Base-by-base conservation (phyloP, 2,888 invertebrate genomes). In the Herminia tarsipennalis region DNA sequence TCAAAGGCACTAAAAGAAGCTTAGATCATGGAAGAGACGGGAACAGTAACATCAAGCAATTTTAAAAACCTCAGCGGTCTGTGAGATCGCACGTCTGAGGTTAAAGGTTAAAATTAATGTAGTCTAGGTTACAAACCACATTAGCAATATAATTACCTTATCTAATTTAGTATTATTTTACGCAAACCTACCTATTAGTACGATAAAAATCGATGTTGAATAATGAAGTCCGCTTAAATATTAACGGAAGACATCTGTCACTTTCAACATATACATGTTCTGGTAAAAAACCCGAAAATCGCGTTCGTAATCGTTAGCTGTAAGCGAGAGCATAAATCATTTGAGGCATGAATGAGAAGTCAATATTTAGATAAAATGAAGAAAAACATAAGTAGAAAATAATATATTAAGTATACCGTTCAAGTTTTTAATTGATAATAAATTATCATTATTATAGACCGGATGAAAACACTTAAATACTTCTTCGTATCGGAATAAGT, bases 311-410 rank as follows among this genome's bases (percentile, higher is more conserved):
- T 47, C 28, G 22, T 35, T 46, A 56, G 39, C 27, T 29, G 40
- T 27, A 47, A 46, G 46, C 37, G 45, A 29, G 27, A 13, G 33
- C 25, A 47, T 55, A 45, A 58, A 55, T 52, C 29, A 62, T 36
- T 34, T 25, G 28, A 42, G 39, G 30, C 33, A 48, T 56, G 47
- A 58, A 58, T 62, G 38, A 55, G 43, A 43, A 52, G 37, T 58
- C 49, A 62, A 66, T 50, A 58, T 58, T 58, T 52, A 52, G 40
- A 52, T 53, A 65, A 43, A 49, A 28, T 37, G 29, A 35, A 34
- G 43, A 51, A 53, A 42, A 55, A 49, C 46, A 54, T 29, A 41
- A 37, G 42, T 34, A 39, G 30, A 47, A 49, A 27, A 47, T 51
- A 52, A 60, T 45, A 49, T 56, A 49, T 48, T n/a, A n/a, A n/a